These are phyloP conservation scores for Myrmecophaga tridactyla DNA, from an alignment of 2,113 vertebrate genomes.

Conservation along the genomic window DNA sequence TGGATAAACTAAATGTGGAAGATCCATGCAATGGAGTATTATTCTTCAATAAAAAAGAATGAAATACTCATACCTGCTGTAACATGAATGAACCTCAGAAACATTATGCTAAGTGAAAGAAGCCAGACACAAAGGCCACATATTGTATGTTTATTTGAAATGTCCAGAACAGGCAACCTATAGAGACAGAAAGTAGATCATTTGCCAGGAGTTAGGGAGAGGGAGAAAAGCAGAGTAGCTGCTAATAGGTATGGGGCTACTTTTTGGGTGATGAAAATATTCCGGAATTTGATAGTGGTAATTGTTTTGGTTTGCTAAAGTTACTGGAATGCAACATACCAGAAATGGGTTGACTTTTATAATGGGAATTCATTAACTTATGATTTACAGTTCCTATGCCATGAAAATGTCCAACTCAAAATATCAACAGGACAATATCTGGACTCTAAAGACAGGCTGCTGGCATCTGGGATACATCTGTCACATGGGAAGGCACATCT, in stretches of 20 bases:
- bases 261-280: background rate
- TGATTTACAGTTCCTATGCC: too few species aligned
- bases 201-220: background rate
- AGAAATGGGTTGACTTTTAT: too few species aligned
- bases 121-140: background rate
- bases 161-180: background rate
- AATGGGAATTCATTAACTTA: too few species aligned
- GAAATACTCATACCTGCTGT: too few species aligned
- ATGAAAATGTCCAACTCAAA: too few species aligned
- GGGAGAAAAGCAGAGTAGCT: background rate
- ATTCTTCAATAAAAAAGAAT: constrained; percentile 15
- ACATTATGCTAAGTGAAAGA: background rate
- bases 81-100: too few species aligned
- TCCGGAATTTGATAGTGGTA: background rate
- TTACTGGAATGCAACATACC: too few species aligned
- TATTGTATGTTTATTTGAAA: constrained; percentile 4
- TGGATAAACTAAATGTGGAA: constrained; percentile 8
- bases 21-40: background rate
- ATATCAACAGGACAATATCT: too few species aligned
- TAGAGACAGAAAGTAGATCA: background rate
- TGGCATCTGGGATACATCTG: too few species aligned
- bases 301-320: too few species aligned
- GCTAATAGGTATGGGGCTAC: background rate
- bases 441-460: too few species aligned
- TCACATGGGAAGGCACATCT: too few species aligned